Percentiles rank a stretch among this genome's conserved stretches.
Conservation (phyloP, 2,113 vertebrate species). For the Toxotes chatareus region DNA sequence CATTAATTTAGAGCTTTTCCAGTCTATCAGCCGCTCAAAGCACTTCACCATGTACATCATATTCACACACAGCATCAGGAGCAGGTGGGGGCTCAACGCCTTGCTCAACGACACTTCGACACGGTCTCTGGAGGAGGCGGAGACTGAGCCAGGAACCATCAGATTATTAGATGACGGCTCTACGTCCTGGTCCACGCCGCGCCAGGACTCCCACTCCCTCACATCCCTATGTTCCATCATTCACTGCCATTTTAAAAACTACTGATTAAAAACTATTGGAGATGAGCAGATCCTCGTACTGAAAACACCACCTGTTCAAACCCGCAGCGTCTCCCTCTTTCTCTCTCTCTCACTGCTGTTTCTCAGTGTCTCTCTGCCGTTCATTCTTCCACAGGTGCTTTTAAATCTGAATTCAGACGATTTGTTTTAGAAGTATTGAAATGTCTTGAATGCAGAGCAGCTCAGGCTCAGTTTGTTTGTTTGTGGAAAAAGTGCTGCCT, state of each 20-base stretch:
- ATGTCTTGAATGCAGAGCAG: conserved; percentile 28
- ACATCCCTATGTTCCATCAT: not conserved
- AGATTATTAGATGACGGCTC: no score
- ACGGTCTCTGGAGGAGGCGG: no score
- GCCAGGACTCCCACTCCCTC: not conserved
- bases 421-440: conserved; percentile 24
- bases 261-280: not conserved
- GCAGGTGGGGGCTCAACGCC: no score
- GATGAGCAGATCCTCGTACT: not conserved
- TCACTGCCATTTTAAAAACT: no score
- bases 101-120: no score
- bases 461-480: conserved; percentile 18
- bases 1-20: no score
- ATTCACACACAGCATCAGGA: no score
- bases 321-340: not conserved
- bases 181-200: not conserved
- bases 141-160: no score
- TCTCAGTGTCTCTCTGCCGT: not conserved
- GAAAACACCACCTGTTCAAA: conserved; percentile 26
- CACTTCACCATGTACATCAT: no score
- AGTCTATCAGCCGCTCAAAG: no score
- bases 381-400: conserved; percentile 16
- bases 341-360: not conserved
- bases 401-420: conserved; percentile 22
- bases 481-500: conserved; percentile 42